Evolutionary conservation across 2,888 invertebrate genomes (phyloP), one percentile per base, ranked within the genome.

Genomic region (Bombylius discolor): DNA sequence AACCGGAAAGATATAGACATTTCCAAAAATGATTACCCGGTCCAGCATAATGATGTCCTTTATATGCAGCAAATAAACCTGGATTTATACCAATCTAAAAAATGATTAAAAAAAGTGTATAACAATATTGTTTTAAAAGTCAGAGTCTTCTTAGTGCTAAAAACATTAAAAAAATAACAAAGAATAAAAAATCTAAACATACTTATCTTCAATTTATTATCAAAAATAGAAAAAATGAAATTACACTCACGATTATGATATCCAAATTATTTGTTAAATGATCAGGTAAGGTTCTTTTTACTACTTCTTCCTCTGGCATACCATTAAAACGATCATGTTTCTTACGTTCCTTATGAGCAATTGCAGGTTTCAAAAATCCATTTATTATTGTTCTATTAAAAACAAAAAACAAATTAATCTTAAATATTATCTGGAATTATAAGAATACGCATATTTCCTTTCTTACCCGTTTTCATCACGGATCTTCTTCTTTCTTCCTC

Each of bases 11-110:
- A 76, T 91, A 95, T 60, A 97, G 78, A 73, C 96, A 97, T 79
- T 96, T 96, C 97, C 97, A 98, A 78, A 98, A 97, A 78, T 98
- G 98, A 78, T 98, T 98, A 49, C 97, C 97, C 49, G 96, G 96
- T 53, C 97, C 97, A 54, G 97, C 96, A 79, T 98, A 98, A 76
- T 98, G 96, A 77, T 97, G 97, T 4, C 96, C 96, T 75, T 95
- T 94, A 78, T 93, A 95, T 62, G 97, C 97, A 63, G 97, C 96
- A 77, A 93, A 94, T 67, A 96, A 78, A 4, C 97, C 96, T 12
- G 97, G 97, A 79, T 98, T 98, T 67, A 97, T 96, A 63, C 97
- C 97, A 78, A 98, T 91, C 96, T 97, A 78, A 56, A 77, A 23
- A 23, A 23, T 3, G 23, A 23, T 23, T 23, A 23, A 23, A 23